phyloP scores from a whole-genome alignment of 2,797 vertebrate species.

The Bradypodion ventrale region DNA sequence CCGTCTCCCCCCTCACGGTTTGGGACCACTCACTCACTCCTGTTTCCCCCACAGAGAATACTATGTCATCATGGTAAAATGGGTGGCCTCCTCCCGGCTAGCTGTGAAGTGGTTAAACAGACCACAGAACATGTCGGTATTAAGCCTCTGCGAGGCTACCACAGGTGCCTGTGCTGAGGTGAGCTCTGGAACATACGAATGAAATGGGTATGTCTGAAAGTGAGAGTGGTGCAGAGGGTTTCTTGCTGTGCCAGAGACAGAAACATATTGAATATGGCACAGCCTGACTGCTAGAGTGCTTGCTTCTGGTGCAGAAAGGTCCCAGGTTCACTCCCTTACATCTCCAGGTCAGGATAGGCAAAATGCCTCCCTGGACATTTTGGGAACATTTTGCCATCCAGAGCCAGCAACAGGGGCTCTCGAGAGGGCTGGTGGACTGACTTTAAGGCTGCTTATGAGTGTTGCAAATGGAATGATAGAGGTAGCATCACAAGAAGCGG shows the following conservation, averaged over 20 bases:
- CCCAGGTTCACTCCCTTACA: no score
- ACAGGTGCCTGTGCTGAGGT: constrained; percentile 85
- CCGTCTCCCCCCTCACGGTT: no score
- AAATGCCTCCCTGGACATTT: neutral
- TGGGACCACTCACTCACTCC: neutral
- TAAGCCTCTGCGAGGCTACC: constrained; percentile 84
- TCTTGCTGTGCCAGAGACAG: no score
- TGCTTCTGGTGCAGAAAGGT: no score
- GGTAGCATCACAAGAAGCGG: no score
- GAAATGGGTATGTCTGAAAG: no score
- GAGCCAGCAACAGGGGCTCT: neutral
- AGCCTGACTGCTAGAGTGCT: no score
- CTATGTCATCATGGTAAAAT: constrained; percentile 85
- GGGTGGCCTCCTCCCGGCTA: constrained; percentile 82
- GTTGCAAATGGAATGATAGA: no score
- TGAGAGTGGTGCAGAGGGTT: neutral
- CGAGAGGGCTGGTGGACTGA: neutral
- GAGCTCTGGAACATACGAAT: constrained; percentile 31
- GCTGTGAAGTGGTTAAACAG: constrained; percentile 84
- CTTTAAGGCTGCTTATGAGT: no score
- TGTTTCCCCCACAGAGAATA: constrained; percentile 73
- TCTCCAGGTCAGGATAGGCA: no score
- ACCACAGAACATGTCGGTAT: constrained; percentile 82
- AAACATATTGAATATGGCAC: no score
- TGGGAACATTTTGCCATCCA: neutral